A percentile compares a stretch with the other conserved stretches of the same genome.
These are phyloP conservation scores for Tetrapedia diversipes DNA, from an alignment of 2,888 invertebrate species.

Conservation along the genomic window DNA sequence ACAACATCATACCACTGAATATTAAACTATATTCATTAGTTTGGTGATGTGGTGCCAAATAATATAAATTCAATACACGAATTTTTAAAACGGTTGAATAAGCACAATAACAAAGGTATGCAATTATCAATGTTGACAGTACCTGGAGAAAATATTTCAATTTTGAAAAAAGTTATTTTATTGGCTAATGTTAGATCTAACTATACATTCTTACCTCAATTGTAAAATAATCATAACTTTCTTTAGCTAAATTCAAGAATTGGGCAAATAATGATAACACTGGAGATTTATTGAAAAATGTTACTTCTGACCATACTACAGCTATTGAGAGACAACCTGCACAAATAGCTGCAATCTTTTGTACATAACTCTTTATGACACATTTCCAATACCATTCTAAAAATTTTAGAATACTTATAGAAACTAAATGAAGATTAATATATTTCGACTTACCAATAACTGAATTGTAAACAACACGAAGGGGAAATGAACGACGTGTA, in stretches of 20 bases:
- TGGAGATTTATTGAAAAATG: constrained; percentile 96
- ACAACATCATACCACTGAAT: constrained; percentile 99
- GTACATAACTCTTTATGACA: constrained; percentile 89
- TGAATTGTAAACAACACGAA: constrained; percentile 87
- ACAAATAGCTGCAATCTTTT: constrained; percentile 89
- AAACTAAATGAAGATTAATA: constrained; percentile 24
- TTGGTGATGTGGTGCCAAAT: constrained; percentile 98
- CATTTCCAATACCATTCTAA: constrained; percentile 99
- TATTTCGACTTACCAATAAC: constrained; percentile 84
- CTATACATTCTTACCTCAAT: constrained; percentile 90
- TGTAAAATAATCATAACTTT: constrained; percentile 94
- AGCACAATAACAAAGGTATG: constrained; percentile 98
- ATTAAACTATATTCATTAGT: constrained; percentile 99
- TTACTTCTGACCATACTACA: constrained; percentile 99
- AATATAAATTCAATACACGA: constrained; percentile 97
- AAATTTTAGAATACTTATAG: constrained; percentile 68
- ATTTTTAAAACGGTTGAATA: constrained; percentile 99
- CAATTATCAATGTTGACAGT: constrained; percentile 94
- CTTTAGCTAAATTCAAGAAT: constrained; percentile 92
- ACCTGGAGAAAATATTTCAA: constrained; percentile 85
- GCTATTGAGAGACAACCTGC: constrained; percentile 92
- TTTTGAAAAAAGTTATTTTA: background rate
- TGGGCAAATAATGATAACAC: constrained; percentile 98
- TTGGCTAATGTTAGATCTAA: background rate
- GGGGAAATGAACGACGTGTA: constrained; percentile 85